Conservation (phyloP, 2,113 vertebrate genomes). For the Dromas ardeola region DNA sequence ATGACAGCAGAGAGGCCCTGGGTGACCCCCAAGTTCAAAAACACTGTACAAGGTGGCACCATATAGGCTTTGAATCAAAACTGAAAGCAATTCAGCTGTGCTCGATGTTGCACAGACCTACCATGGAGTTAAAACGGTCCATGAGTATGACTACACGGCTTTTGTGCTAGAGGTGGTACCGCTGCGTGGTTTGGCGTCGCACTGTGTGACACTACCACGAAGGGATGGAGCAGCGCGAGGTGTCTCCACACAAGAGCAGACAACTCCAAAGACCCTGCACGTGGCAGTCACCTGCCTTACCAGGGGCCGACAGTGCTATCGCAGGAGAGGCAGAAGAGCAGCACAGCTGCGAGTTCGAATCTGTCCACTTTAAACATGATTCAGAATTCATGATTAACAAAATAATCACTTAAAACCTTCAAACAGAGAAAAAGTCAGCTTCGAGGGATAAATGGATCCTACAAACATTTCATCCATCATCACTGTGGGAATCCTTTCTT, state of each 20-base stretch:
- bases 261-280: not conserved
- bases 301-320: fast-evolving
- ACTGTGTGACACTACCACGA: not conserved
- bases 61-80: not conserved
- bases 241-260: not conserved
- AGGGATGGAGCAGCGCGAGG: not conserved
- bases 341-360: not conserved
- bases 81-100: not conserved
- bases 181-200: not conserved
- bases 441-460: not conserved
- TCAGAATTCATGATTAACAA: not conserved
- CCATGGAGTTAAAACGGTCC: not conserved
- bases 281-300: not conserved
- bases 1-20: not conserved
- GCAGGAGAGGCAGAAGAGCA: not conserved
- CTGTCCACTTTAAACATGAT: not conserved
- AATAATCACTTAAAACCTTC: not conserved
- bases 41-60: not conserved
- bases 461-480: not conserved
- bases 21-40: not conserved
- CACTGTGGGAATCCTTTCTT: not conserved
- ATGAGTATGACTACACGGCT: fast-evolving
- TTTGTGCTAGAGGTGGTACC: not conserved
- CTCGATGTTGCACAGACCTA: not conserved
- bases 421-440: not conserved